Evolutionary conservation across 2,888 invertebrate species (phyloP).

Genomic region (Automeris io): DNA sequence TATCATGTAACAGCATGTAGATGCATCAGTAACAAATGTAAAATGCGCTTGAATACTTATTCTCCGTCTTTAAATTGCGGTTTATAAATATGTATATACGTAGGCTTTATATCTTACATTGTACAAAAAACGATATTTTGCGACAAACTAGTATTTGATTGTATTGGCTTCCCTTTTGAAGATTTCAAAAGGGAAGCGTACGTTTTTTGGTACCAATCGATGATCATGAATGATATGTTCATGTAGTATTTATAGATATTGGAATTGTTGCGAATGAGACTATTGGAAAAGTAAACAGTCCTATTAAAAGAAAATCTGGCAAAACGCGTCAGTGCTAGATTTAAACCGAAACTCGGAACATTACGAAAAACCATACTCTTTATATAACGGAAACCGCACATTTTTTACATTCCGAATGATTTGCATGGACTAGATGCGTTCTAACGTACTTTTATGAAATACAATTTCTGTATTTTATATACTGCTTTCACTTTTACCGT

Average conservation of each 20-base stretch:
- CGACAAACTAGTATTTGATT: no score
- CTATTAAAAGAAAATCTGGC: slow-evolving; percentile 3
- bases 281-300: neutral
- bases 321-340: slow-evolving; percentile 1
- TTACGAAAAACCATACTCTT: neutral
- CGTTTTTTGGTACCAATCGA: neutral
- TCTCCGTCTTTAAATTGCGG: no score
- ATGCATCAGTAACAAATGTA: no score
- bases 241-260: neutral
- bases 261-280: neutral
- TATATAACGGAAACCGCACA: neutral
- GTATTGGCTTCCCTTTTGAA: no score
- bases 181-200: no score
- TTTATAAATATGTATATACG: no score
- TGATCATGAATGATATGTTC: neutral
- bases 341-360: neutral
- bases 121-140: no score
- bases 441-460: neutral
- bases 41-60: no score
- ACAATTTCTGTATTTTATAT: no score
- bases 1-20: no score
- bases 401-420: neutral
- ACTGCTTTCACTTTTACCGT: no score
- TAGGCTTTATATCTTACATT: no score
- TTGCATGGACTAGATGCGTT: neutral